phyloP scores from a whole-genome alignment of 2,888 invertebrate species.

The Lacanobia oleracea region DNA sequence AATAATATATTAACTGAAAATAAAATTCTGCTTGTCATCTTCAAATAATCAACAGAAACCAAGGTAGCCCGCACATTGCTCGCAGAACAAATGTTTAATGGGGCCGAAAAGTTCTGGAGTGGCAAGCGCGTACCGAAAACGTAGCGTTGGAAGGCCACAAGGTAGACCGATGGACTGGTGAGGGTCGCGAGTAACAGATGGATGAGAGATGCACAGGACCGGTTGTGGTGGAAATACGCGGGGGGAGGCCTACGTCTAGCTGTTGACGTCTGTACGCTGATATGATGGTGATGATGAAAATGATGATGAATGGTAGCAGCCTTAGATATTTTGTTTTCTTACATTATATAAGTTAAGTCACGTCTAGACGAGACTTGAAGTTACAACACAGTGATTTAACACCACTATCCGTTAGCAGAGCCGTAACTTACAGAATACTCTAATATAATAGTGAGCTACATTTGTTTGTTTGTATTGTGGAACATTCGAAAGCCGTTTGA shows the following conservation, averaged over 20 bases:
- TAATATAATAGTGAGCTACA: conserved; percentile 1
- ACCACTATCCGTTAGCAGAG: not conserved
- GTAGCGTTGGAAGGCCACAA: too few species aligned
- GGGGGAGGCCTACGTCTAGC: too few species aligned
- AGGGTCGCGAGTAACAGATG: too few species aligned
- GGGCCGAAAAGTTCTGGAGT: too few species aligned
- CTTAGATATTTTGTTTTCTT: not conserved
- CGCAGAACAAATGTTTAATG: too few species aligned
- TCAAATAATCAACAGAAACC: not conserved
- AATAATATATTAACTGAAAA: not conserved
- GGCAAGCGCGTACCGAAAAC: too few species aligned
- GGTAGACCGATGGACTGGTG: too few species aligned
- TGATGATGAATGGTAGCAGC: not conserved
- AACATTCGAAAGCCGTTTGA: conserved; percentile 46
- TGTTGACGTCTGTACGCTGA: too few species aligned
- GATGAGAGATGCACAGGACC: too few species aligned
- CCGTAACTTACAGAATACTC: conserved; percentile 2
- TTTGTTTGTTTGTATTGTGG: conserved; percentile 46
- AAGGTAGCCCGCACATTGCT: too few species aligned
- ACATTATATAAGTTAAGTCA: not conserved
- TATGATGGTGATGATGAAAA: too few species aligned
- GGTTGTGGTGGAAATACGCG: too few species aligned
- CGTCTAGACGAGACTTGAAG: not conserved
- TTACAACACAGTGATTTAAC: not conserved
- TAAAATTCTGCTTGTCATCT: not conserved